Evolutionary conservation across 2,888 invertebrate genomes (phyloP).

Genomic region (Anoplius nigerrimus): DNA sequence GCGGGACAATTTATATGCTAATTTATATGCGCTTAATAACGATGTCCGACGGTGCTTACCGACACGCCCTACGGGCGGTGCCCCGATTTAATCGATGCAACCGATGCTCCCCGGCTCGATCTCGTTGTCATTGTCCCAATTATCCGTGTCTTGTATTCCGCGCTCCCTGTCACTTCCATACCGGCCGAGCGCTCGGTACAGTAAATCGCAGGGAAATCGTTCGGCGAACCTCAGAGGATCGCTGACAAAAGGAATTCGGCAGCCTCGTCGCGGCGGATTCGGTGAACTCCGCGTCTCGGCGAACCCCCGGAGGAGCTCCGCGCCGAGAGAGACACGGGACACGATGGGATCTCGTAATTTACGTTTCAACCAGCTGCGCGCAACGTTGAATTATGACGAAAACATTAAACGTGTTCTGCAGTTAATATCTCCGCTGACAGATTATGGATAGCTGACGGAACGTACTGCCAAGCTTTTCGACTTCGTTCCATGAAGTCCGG

Average conservation of each 20-base stretch:
- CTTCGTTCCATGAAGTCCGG: not conserved
- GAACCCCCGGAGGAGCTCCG: conserved; percentile 23
- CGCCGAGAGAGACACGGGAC: conserved; percentile 22
- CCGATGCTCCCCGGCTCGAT: conserved; percentile 24
- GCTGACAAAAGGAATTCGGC: conserved; percentile 12
- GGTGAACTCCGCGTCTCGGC: conserved; percentile 7
- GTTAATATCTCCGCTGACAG: too few relatives aligned
- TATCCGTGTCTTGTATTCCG: conserved; percentile 33
- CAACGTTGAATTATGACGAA: too few relatives aligned
- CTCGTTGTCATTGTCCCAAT: conserved; percentile 40
- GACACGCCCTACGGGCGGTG: conserved; percentile 71
- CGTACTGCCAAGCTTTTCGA: too few relatives aligned
- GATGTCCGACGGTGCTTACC: conserved; percentile 73
- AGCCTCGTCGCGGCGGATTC: too few relatives aligned
- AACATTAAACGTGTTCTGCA: too few relatives aligned
- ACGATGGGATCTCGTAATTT: not conserved
- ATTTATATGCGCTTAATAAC: conserved; percentile 75
- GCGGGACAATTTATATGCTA: conserved; percentile 74
- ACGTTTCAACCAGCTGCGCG: too few relatives aligned
- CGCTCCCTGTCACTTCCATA: not conserved
- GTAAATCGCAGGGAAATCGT: conserved; percentile 1
- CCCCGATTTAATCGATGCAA: conserved; percentile 69
- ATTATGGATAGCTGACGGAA: too few relatives aligned
- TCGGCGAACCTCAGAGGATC: conserved; percentile 6
- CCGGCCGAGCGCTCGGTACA: not conserved